These are phyloP conservation scores for Lepeophtheirus salmonis DNA, from an alignment of 1,140 invertebrate species.

Conservation along the genomic window DNA sequence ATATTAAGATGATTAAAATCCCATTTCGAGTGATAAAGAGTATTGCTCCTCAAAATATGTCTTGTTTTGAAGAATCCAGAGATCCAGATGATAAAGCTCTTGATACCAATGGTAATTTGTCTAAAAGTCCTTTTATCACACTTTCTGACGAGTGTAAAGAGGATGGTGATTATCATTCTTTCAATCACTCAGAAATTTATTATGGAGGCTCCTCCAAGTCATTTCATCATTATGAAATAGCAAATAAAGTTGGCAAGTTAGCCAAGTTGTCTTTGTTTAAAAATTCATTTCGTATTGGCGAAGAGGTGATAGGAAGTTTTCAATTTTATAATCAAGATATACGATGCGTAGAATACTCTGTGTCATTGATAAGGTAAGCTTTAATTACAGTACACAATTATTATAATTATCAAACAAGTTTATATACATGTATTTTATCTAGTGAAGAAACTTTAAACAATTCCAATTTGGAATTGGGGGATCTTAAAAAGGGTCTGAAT, in stretches of 20 bases:
- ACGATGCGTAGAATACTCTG: not conserved
- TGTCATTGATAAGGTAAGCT: not conserved
- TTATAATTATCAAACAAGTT: no score
- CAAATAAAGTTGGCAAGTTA: not conserved
- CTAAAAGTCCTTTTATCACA: not conserved
- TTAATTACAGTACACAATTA: no score
- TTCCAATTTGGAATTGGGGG: no score
- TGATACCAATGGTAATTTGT: not conserved
- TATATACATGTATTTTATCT: no score
- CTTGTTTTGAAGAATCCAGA: not conserved
- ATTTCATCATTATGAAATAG: not conserved
- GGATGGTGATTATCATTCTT: no score
- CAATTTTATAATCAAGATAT: not conserved
- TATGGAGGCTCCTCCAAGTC: not conserved
- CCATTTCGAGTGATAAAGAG: not conserved
- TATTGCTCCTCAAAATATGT: no score
- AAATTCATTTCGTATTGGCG: not conserved
- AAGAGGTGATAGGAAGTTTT: not conserved
- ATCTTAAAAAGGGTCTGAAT: not conserved
- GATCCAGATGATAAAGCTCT: not conserved
- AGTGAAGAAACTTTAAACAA: no score
- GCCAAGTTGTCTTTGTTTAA: not conserved
- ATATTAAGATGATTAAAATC: not conserved
- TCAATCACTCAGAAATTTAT: no score
- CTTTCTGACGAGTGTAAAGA: not conserved